Conservation (phyloP, 2,797 vertebrate genomes). For the Betta splendens region DNA sequence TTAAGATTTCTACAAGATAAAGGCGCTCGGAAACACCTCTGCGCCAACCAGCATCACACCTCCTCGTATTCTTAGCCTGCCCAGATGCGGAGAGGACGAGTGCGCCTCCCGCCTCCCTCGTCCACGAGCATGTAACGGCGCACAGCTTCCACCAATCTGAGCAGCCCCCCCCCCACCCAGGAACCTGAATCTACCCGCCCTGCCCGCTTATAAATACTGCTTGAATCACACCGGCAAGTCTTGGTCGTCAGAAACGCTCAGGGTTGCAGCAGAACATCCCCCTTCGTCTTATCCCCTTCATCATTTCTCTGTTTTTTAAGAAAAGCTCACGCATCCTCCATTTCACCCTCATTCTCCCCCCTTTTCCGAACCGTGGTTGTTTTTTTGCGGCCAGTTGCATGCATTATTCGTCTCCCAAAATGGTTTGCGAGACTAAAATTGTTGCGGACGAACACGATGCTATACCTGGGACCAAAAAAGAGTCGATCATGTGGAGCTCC, state of each 20-base stretch:
- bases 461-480: constrained; percentile 90
- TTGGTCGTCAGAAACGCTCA: constrained; percentile 85
- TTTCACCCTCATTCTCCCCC: constrained; percentile 32
- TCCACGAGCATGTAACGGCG: constrained; percentile 80
- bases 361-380: constrained; percentile 62
- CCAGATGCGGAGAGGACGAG: constrained; percentile 25
- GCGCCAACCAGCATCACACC: constrained; percentile 33
- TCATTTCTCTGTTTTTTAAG: constrained; percentile 75
- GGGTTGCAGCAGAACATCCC: constrained; percentile 82
- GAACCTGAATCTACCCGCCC: constrained; percentile 82
- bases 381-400: constrained; percentile 86
- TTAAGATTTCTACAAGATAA: constrained; percentile 37
- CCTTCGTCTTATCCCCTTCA: constrained; percentile 70
- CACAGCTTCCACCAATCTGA: constrained; percentile 83
- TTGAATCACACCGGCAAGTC: constrained; percentile 84
- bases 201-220: constrained; percentile 89
- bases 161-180: constrained; percentile 82
- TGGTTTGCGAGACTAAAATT: constrained; percentile 99
- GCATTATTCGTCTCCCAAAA: constrained; percentile 96
- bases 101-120: constrained; percentile 57
- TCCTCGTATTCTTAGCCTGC: constrained; percentile 35
- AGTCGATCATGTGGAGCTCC: constrained; percentile 91
- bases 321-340: constrained; percentile 63
- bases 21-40: constrained; percentile 43
- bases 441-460: constrained; percentile 93